Evolutionary conservation across 2,797 vertebrate species (phyloP).

Genomic region (Coregonus sp.): DNA sequence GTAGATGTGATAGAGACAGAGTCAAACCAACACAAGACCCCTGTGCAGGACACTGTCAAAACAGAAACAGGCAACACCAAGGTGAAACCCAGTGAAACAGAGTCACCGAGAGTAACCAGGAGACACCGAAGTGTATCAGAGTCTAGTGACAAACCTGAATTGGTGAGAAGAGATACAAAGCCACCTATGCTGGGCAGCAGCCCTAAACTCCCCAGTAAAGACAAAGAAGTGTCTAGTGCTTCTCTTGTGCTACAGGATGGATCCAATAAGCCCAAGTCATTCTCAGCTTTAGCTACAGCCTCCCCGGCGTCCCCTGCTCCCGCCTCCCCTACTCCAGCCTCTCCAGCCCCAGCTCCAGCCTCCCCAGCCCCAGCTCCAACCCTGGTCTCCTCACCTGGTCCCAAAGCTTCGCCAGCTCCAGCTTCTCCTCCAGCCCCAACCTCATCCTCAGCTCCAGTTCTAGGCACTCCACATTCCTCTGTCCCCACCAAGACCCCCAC

Average conservation of each 20-base stretch:
- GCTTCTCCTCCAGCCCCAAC: neutral
- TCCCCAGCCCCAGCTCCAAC: neutral
- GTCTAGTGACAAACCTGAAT: constrained; percentile 39
- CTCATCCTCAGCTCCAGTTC: neutral
- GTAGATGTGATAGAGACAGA: constrained; percentile 16
- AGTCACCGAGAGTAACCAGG: neutral
- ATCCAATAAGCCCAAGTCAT: constrained; percentile 50
- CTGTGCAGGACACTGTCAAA: constrained; percentile 30
- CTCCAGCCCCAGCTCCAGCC: constrained; percentile 16
- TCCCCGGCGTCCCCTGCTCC: constrained; percentile 17
- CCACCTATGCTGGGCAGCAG: constrained; percentile 63
- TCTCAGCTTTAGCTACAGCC: constrained; percentile 38
- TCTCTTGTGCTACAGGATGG: constrained; percentile 72
- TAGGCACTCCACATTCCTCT: neutral
- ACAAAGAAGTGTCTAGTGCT: constrained; percentile 77
- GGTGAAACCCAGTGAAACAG: constrained; percentile 33
- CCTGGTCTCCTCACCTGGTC: neutral
- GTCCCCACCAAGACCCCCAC: constrained; percentile 3
- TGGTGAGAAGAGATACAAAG: constrained; percentile 52
- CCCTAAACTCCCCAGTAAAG: constrained; percentile 72
- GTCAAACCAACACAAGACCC: constrained; percentile 26
- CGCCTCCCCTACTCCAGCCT: constrained; percentile 27
- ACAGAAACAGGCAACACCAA: constrained; percentile 33
- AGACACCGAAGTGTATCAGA: constrained; percentile 18
- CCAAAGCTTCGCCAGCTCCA: neutral